Evolutionary conservation across 1,140 invertebrate genomes (phyloP), one percentile per base, ranked within the genome.

Genomic region (Calephelis nemesis): DNA sequence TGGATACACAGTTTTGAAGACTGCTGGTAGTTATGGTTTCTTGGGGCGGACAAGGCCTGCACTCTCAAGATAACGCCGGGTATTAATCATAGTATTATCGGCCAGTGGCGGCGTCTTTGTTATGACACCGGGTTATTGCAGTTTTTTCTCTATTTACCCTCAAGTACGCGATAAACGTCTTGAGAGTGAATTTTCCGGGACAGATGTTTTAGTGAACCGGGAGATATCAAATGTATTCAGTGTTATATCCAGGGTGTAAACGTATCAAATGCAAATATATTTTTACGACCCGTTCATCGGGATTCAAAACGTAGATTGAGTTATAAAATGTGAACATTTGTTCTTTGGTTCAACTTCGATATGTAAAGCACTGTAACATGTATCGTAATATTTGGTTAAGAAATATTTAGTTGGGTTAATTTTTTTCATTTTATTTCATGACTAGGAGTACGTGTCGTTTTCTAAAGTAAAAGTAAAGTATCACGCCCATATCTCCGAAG

Each of bases 81-180:
- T 89, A 91, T 91, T 91, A 91, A 89, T 89, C 87, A 91, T 87
- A 88, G 87, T 82, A 89, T 91, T 91, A 91, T 87, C 88, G 87
- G 85, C 67, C 82, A 79, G 81, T 76, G 82, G 75, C 78, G 79
- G 81, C 86, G 85, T 87, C 87, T 87, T 83, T 89, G 87, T 89
- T 91, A 91, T 90, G 88, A 90, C 88, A 87, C 85, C 82, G 74
- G 84, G 84, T 84, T 89, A 88, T 89, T 91, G 88, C 88, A 89
- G 82, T 89, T 87, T 89, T 88, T 89, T 88, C 84, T 85, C 79
- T 83, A 86, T 87, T 84, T 90, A 83, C 84, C 85, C 86, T 85
- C 82, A 71, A 82, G 77, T 76, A 75, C 74, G 79, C 80, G 84
- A 84, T 87, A 84, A 85, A 82, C 82, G 79, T 65, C 71, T 84